phyloP scores from a whole-genome alignment of 2,888 invertebrate genomes.

The Hydrotaea diabolus region DNA sequence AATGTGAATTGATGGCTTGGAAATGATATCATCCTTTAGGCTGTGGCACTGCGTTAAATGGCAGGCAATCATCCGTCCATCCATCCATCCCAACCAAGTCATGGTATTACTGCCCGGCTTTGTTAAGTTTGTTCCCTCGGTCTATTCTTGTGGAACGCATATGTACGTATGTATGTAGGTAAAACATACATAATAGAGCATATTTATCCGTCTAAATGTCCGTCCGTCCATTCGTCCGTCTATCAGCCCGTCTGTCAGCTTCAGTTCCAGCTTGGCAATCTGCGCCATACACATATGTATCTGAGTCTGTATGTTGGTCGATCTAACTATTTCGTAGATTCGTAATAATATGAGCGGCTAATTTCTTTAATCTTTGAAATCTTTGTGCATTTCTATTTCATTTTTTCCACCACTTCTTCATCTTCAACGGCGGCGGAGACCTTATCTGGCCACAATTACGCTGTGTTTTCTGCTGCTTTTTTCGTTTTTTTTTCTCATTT shows the following conservation, averaged over 20 bases:
- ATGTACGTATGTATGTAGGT: no score
- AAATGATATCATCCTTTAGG: constrained; percentile 37
- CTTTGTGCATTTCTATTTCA: constrained; percentile 59
- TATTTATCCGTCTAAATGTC: constrained; percentile 14
- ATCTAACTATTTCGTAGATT: constrained; percentile 51
- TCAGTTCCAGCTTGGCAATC: constrained; percentile 28
- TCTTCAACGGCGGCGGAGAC: constrained; percentile 43
- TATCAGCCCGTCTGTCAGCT: constrained; percentile 50
- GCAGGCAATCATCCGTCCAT: constrained; percentile 18
- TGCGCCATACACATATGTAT: background rate
- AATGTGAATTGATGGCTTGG: background rate
- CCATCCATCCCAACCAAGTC: background rate
- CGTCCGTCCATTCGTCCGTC: constrained; percentile 44
- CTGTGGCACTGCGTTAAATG: background rate
- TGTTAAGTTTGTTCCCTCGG: background rate
- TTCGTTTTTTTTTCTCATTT: constrained; percentile 15
- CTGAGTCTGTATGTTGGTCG: background rate
- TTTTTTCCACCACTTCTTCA: constrained; percentile 50
- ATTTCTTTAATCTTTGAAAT: constrained; percentile 66
- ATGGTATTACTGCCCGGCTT: background rate
- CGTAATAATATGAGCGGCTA: constrained; percentile 66
- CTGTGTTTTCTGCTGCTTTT: constrained; percentile 35
- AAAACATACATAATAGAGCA: constrained; percentile 18
- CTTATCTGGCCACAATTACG: constrained; percentile 64
- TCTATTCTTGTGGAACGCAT: background rate